These are phyloP conservation scores for Entomobrya multifasciata DNA, from an alignment of 2,888 invertebrate genomes.

Conservation along the genomic window DNA sequence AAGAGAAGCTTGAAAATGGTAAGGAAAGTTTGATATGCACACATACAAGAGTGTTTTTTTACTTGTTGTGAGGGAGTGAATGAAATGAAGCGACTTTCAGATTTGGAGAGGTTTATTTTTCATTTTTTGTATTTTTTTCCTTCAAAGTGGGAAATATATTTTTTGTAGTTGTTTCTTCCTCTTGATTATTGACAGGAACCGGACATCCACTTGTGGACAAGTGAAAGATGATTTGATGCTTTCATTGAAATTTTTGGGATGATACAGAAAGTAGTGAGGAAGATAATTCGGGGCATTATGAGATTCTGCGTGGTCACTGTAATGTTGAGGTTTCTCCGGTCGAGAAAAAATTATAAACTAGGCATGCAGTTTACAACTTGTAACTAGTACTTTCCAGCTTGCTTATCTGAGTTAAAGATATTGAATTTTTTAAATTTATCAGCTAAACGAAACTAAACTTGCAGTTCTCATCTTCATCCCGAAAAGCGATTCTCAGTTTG, in stretches of 20 bases:
- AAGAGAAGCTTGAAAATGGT: background rate
- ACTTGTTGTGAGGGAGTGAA: background rate
- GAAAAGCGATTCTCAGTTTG: no score
- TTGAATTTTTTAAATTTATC: no score
- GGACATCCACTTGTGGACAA: background rate
- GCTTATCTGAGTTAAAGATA: no score
- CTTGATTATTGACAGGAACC: background rate
- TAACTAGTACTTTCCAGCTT: no score
- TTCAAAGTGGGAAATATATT: background rate
- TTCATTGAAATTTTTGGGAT: no score
- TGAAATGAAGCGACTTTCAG: background rate
- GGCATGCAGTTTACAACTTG: no score
- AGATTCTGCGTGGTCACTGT: no score
- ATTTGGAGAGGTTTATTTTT: background rate
- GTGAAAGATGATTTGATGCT: no score
- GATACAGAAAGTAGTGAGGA: background rate
- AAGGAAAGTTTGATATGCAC: background rate
- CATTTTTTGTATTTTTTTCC: background rate
- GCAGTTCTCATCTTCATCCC: no score
- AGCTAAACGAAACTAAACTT: no score
- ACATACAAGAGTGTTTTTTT: background rate
- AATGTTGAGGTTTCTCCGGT: no score
- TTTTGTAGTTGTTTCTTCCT: background rate
- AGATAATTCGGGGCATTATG: background rate
- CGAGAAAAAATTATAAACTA: no score